Evolutionary conservation across 1,140 invertebrate genomes (phyloP), one percentile per base, ranked within the genome.

Genomic region (Pteromalus puparum): DNA sequence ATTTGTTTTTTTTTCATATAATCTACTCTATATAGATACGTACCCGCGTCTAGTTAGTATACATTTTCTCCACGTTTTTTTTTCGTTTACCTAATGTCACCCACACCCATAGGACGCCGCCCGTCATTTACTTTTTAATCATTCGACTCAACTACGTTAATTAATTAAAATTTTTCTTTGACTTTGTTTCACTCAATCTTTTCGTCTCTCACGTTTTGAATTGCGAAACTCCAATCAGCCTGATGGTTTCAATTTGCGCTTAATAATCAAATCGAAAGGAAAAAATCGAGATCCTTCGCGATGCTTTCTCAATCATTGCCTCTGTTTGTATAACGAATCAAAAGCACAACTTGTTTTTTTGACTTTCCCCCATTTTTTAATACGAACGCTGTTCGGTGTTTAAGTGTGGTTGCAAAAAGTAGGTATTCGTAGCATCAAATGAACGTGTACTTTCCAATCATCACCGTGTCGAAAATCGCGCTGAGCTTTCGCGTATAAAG

Each of bases 1-100:
- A 85, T 88, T 86, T 85, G 82, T 87, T 87, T 86, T 84, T 81
- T 87, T 83, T 82, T 85, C 73, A 85, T 87, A 84, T 87, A 87
- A 86, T 87, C 86, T 89, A 87, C 72, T 85, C 85, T 84, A 83
- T 82, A 85, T 86, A 86, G 70, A 88, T 88, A 88, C 83, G 87
- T 88, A 87, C 87, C 86, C 87, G 86, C 86, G 85, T 87, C 85
- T 87, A 88, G 46, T 85, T 86, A 84, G 80, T 82, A 84, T 86
- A 86, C 81, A 77, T 84, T 87, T 88, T 82, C 86, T 78, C 79
- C 70, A 67, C 61, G 85, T 21, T 81, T 77, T 70, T 82, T 81
- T 86, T 84, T 77, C 82, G n/a, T 74, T 86, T 79, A 81, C 18
- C 73, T 87, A 86, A 81, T 82, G 76, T 81, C 81, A 79, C 73